Base-by-base conservation (phyloP, 2,797 vertebrate species). In the Clarias pachynema region DNA sequence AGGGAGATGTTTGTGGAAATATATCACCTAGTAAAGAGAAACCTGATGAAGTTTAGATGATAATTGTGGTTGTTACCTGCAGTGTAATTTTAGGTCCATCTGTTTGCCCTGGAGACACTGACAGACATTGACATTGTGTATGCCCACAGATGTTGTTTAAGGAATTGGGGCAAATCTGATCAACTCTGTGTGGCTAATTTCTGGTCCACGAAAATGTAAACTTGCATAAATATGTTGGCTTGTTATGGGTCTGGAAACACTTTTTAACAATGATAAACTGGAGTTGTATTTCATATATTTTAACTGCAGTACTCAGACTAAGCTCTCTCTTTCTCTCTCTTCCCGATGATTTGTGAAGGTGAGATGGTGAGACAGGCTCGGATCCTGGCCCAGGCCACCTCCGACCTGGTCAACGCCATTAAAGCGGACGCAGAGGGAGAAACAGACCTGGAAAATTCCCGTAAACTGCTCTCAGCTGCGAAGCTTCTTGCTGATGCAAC, bases 361-460 rank as follows among this genome's bases (percentile, higher is more conserved):
- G 98, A 99, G 91, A 99, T 99, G 98, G 98, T 99, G n/a, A 96
- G 98, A 12, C 98, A 99, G 93, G 98, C 98, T 29, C 96, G 97
- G 49, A 99, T 99, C 90, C 96, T 99, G 3, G 98, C 98, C 14
- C 98, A 99, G 90, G 98, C 98, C 44, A 99, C 98, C 0, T 99
- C 98, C 0, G 98, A 99, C 90, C 94, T 99, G 56, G 98, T 99
- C 84, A 99, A 99, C 0, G 97, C 98, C 89, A 99, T 99, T 93
- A 99, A 99, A 92, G 97, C 98, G 0, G 98, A 99, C 0, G 98
- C 98, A 0, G 98, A 99, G 81, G 98, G 97, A 57, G 98, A 99
- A 86, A 96, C 96, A 0, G 98, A 99, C 87, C 93, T 99, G 90
- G 98, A 99, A 91, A 99, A 99, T 92, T 99, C 98, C 0, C 96